These are phyloP conservation scores for Cephalotes varians DNA, from an alignment of 2,888 invertebrate genomes.

Conservation along the genomic window DNA sequence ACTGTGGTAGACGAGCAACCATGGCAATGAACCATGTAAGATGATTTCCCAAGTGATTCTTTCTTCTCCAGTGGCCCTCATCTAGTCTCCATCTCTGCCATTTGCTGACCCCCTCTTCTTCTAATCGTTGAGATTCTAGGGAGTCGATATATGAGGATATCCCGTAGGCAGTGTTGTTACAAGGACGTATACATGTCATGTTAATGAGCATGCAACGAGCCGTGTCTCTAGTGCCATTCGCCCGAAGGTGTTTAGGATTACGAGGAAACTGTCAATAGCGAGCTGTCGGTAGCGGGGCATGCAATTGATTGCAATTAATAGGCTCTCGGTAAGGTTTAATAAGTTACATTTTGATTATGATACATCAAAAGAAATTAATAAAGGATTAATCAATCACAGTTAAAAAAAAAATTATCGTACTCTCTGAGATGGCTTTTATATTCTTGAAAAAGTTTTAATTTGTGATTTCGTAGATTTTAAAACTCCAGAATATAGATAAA, in stretches of 20 bases:
- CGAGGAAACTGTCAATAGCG: conserved; percentile 20
- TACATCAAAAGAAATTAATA: background rate
- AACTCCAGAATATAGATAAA: background rate
- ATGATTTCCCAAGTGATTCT: conserved; percentile 83
- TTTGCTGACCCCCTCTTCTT: conserved; percentile 49
- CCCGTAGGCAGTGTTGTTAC: conserved; percentile 4
- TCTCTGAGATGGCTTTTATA: background rate
- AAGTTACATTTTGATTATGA: background rate
- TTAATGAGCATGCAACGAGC: conserved; percentile 37
- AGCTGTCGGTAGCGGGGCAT: background rate
- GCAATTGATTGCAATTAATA: background rate
- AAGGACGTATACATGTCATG: conserved; percentile 32
- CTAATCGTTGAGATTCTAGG: conserved; percentile 77
- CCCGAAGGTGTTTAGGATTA: conserved; percentile 10
- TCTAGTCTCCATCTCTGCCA: conserved; percentile 24
- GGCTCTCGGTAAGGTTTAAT: background rate
- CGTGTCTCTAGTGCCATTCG: background rate
- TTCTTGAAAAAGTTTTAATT: background rate
- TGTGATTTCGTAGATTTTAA: background rate
- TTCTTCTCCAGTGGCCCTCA: conserved; percentile 36
- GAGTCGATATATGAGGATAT: conserved; percentile 72
- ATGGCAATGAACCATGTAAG: conserved; percentile 74
- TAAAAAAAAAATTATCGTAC: background rate
- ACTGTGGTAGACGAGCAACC: conserved; percentile 34
- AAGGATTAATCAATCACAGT: background rate